phyloP scores from a whole-genome alignment of 2,888 invertebrate genomes.

The Phragmatobia fuliginosa region DNA sequence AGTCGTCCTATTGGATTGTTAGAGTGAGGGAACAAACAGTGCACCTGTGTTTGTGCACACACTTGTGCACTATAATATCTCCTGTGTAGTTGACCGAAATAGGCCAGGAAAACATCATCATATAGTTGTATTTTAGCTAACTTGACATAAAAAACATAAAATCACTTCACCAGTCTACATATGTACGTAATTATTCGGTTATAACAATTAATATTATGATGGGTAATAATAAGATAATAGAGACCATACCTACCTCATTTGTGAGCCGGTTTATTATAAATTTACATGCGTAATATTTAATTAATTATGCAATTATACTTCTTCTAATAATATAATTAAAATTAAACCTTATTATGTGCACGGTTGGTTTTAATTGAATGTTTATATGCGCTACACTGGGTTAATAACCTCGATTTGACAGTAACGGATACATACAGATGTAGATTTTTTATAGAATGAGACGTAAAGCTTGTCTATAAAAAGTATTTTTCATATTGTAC shows the following conservation, averaged over 20 bases:
- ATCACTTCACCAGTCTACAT: background rate
- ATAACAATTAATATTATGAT: constrained; percentile 1
- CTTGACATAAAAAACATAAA: background rate
- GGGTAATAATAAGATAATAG: constrained; percentile 6
- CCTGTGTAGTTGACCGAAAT: too few species aligned
- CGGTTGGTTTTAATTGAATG: constrained; percentile 13
- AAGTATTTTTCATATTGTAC: background rate
- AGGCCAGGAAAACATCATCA: too few species aligned
- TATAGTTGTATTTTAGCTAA: background rate
- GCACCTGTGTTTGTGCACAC: too few species aligned
- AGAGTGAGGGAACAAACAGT: too few species aligned
- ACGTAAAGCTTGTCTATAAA: background rate
- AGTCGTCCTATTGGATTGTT: too few species aligned
- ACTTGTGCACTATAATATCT: too few species aligned
- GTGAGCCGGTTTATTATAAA: constrained; percentile 12
- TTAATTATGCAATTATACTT: constrained; percentile 11
- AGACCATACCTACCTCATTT: constrained; percentile 10
- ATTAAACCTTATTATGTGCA: constrained; percentile 13
- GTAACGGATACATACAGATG: background rate
- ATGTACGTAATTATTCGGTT: background rate
- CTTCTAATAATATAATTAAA: constrained; percentile 17
- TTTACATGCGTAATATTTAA: constrained; percentile 16
- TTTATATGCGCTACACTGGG: constrained; percentile 5
- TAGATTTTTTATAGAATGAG: background rate
- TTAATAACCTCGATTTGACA: constrained; percentile 4